A percentile compares a stretch with the other conserved stretches of the same genome.
phyloP scores from a whole-genome alignment of 1,140 invertebrate genomes.

The Penaeus vannamei region DNA sequence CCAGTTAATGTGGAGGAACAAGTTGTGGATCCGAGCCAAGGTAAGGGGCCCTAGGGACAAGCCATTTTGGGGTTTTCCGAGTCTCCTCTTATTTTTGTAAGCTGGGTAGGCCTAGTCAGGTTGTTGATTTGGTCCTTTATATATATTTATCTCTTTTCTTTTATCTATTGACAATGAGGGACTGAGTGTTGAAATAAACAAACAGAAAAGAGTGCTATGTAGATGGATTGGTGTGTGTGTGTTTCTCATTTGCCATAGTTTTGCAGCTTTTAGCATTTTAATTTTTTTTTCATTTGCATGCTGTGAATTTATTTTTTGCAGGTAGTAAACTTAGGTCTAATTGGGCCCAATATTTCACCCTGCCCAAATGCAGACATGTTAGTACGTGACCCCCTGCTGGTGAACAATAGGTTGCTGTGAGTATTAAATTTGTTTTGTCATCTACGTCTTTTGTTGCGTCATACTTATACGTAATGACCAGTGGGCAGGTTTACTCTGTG shows the following conservation, averaged over 20 bases:
- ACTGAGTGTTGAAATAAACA: no score
- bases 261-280: background rate
- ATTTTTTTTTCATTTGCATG: background rate
- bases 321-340: constrained; percentile 49
- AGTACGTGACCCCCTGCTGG: constrained; percentile 50
- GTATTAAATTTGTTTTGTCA: background rate
- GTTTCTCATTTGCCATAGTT: no score
- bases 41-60: background rate
- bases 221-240: no score
- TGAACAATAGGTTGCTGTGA: constrained; percentile 58
- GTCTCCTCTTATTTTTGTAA: background rate
- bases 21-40: constrained; percentile 57
- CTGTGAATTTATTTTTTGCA: constrained; percentile 19
- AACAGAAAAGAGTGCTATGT: no score
- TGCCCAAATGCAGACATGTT: constrained; percentile 47
- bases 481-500: no score
- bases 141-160: no score
- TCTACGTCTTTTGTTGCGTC: no score
- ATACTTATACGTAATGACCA: no score
- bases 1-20: constrained; percentile 58
- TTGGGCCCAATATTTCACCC: constrained; percentile 49
- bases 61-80: background rate
- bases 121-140: no score
- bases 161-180: no score
- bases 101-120: no score